phyloP scores from a whole-genome alignment of 2,797 vertebrate species.

The Sebastes kiyomatsui region DNA sequence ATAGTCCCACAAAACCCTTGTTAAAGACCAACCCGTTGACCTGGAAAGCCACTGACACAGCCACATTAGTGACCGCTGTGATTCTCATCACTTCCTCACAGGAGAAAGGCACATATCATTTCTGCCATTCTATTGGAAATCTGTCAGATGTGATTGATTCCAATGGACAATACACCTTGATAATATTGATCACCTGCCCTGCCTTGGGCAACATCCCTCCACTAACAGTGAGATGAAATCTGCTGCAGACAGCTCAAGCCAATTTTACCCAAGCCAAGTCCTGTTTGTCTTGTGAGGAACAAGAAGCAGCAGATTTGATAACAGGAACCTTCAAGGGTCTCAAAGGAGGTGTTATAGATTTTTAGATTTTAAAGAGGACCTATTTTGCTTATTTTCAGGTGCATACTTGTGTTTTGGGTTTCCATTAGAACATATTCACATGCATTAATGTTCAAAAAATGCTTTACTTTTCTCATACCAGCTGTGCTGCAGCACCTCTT shows the following conservation, averaged over 20 bases:
- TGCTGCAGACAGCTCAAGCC: conserved; percentile 68
- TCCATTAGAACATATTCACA: too few relatives aligned
- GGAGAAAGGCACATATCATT: conserved; percentile 58
- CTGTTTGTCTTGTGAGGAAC: conserved; percentile 64
- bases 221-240: conserved; percentile 72
- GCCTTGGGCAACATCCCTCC: conserved; percentile 59
- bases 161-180: conserved; percentile 76
- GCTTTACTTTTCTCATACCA: too few relatives aligned
- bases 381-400: too few relatives aligned
- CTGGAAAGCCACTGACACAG: conserved; percentile 28
- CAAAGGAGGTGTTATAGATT: conserved; percentile 10
- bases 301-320: conserved; percentile 57
- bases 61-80: conserved; percentile 37
- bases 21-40: conserved; percentile 6
- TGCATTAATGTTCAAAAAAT: too few relatives aligned
- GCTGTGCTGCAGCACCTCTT: too few relatives aligned
- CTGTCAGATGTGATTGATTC: conserved; percentile 75
- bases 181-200: conserved; percentile 71
- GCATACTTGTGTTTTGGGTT: too few relatives aligned
- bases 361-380: conserved; percentile 9
- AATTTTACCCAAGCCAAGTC: conserved; percentile 58
- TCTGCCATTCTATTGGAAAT: conserved; percentile 58
- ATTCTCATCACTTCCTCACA: conserved; percentile 48
- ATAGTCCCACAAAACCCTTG: background rate
- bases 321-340: conserved; percentile 6